Evolutionary conservation across 2,888 invertebrate genomes (phyloP).

Genomic region (Habrosyne pyritoides): DNA sequence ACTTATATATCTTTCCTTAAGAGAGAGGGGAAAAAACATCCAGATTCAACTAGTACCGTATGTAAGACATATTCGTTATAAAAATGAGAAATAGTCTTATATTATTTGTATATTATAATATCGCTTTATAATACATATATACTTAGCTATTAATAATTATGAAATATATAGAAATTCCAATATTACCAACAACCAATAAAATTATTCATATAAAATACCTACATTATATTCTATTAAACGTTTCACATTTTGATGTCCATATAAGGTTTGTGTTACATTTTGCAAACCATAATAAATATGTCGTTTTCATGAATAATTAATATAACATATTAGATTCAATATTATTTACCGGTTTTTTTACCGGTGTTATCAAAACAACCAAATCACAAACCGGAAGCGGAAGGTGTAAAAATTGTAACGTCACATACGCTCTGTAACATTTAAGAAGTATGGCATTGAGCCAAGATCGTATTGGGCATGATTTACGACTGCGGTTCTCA

Average conservation of each 20-base stretch:
- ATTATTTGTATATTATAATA: no score
- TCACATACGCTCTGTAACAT: conserved; percentile 31
- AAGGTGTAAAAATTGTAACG: conserved; percentile 48
- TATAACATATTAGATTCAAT: background rate
- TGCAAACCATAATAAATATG: background rate
- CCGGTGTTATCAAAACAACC: conserved; percentile 35
- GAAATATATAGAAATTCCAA: no score
- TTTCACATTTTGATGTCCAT: background rate
- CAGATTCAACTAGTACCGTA: no score
- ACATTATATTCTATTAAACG: background rate
- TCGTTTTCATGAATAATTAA: background rate
- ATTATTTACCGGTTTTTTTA: background rate
- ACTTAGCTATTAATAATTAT: no score
- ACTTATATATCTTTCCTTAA: no score
- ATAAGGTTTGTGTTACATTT: background rate
- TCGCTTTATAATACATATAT: no score
- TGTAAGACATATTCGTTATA: no score
- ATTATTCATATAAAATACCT: no score
- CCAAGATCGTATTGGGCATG: conserved; percentile 34
- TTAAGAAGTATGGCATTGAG: conserved; percentile 33
- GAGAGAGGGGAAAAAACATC: no score
- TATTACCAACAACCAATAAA: no score
- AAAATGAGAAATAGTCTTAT: no score
- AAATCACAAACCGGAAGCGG: conserved; percentile 46
- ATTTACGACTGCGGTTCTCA: conserved; percentile 11